A percentile compares a stretch with the other conserved stretches of the same genome.
Evolutionary conservation across 2,797 vertebrate genomes (phyloP).

Genomic region (Melanotaenia trifasciata): DNA sequence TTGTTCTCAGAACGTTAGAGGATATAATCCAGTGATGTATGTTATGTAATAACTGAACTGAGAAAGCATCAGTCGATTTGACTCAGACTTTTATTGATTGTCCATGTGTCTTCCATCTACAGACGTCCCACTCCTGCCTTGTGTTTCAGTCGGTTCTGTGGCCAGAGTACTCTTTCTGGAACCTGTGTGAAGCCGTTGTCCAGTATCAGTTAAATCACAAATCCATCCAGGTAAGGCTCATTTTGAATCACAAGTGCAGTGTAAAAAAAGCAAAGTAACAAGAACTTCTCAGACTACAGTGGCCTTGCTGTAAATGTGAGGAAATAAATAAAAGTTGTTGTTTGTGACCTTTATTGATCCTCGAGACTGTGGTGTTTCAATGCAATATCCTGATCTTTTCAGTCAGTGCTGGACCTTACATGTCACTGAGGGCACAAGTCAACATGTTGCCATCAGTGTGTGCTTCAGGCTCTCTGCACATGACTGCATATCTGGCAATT

Average conservation of each 20-base stretch:
- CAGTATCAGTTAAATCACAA: conserved; percentile 92
- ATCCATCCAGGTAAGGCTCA: conserved; percentile 89
- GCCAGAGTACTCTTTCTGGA: conserved; percentile 99
- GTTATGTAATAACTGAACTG: neutral
- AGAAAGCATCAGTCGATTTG: neutral
- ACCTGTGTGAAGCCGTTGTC: conserved; percentile 94
- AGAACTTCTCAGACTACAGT: neutral
- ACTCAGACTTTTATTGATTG: conserved; percentile 8
- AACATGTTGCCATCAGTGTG: neutral
- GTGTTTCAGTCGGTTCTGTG: conserved; percentile 96
- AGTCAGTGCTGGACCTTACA: neutral
- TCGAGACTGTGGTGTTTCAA: neutral
- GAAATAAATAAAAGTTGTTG: conserved; percentile 4
- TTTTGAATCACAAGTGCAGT: neutral
- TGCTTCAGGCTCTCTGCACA: neutral
- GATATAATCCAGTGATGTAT: neutral
- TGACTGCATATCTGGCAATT: neutral
- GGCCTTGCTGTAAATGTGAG: neutral
- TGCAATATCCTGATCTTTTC: neutral
- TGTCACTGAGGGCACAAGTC: neutral
- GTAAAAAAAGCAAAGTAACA: neutral
- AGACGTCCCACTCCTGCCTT: conserved; percentile 96
- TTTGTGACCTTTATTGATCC: neutral
- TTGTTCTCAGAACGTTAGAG: neutral
- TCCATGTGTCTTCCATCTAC: conserved; percentile 28